These are phyloP conservation scores for Neuroscelio doddi DNA, from an alignment of 2,888 invertebrate species.

Conservation along the genomic window DNA sequence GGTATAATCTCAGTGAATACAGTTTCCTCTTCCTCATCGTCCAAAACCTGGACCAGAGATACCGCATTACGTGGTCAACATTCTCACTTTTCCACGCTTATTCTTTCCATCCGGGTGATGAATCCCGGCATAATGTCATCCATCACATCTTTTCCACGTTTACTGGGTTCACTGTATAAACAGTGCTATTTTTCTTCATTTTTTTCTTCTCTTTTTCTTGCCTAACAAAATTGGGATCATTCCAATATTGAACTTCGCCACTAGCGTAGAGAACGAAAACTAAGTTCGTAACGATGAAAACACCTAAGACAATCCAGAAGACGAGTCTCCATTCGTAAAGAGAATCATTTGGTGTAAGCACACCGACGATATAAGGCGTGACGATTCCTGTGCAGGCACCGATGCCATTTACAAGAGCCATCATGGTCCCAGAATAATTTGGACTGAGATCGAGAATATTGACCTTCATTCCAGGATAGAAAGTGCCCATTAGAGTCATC, in stretches of 20 bases:
- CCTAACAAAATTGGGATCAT: conserved; percentile 74
- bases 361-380: conserved; percentile 79
- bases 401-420: conserved; percentile 76
- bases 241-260: conserved; percentile 85
- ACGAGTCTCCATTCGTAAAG: conserved; percentile 82
- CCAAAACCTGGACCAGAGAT: too few species aligned
- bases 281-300: conserved; percentile 79
- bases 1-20: too few species aligned
- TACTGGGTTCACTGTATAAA: neutral
- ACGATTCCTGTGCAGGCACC: conserved; percentile 82
- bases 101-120: too few species aligned
- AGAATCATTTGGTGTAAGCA: conserved; percentile 73
- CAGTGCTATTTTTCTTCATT: conserved; percentile 15
- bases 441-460: conserved; percentile 73
- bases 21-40: too few species aligned
- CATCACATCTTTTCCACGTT: neutral
- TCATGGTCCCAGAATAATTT: conserved; percentile 73
- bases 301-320: conserved; percentile 84
- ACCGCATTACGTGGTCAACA: too few species aligned
- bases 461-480: conserved; percentile 73
- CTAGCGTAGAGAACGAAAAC: conserved; percentile 82
- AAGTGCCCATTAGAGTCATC: conserved; percentile 73
- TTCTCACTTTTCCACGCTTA: too few species aligned
- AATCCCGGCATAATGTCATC: too few species aligned
- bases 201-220: conserved; percentile 47